Percentiles rank a stretch among this genome's conserved stretches.
These are phyloP conservation scores for Atta texana DNA, from an alignment of 1,140 invertebrate genomes.

Conservation along the genomic window DNA sequence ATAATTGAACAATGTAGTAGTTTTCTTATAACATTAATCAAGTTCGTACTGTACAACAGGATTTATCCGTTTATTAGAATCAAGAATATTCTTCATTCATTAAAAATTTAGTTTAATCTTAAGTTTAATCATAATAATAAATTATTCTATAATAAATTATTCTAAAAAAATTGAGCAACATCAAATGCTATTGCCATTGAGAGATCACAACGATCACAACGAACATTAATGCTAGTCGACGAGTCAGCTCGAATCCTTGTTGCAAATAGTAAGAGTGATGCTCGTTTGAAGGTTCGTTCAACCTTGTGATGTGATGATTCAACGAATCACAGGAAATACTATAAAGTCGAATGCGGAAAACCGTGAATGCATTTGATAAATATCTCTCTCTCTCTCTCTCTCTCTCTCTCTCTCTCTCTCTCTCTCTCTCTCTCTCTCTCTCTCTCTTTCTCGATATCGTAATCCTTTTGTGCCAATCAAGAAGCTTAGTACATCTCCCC, in stretches of 20 bases:
- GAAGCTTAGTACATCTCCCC: neutral
- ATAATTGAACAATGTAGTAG: neutral
- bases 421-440: neutral
- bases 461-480: neutral
- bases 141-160: too few relatives aligned
- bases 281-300: constrained; percentile 69
- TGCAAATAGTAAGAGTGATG: constrained; percentile 51
- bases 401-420: neutral
- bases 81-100: neutral
- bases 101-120: neutral
- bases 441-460: neutral
- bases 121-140: neutral
- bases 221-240: neutral
- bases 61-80: neutral
- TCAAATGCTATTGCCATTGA: neutral
- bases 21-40: neutral
- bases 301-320: constrained; percentile 67
- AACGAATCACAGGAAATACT: constrained; percentile 17
- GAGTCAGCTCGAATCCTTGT: neutral
- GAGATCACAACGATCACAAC: neutral
- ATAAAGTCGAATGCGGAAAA: neutral
- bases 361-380: neutral
- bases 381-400: constrained; percentile 12
- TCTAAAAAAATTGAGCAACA: neutral
- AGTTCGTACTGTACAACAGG: neutral